Conservation (phyloP, 2,888 invertebrate species). For the Macrophya annulata region DNA sequence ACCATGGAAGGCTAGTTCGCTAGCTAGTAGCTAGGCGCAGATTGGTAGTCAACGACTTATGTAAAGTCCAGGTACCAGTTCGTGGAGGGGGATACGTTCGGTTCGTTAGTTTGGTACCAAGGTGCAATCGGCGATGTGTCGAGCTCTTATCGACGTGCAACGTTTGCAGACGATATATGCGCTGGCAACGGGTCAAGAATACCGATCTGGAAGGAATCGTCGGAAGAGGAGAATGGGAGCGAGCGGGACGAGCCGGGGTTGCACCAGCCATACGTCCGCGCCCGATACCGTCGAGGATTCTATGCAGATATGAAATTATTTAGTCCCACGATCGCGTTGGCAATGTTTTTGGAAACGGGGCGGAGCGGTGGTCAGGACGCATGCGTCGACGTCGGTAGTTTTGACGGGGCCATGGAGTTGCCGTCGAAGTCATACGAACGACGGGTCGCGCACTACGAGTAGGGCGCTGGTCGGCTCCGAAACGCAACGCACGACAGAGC, state of each 20-base stretch:
- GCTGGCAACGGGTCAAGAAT: constrained; percentile 48
- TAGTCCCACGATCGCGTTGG: constrained; percentile 47
- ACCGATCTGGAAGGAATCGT: constrained; percentile 46
- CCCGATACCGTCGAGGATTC: constrained; percentile 40
- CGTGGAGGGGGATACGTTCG: not conserved
- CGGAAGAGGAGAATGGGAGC: constrained; percentile 40
- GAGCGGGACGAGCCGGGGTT: constrained; percentile 2
- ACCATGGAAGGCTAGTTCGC: constrained; percentile 12
- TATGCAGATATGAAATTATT: constrained; percentile 55
- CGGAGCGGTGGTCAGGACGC: constrained; percentile 68
- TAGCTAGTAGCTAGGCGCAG: not conserved
- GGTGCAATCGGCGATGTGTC: not conserved
- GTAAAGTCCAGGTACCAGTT: not conserved
- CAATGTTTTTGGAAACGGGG: constrained; percentile 58
- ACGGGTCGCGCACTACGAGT: constrained; percentile 83
- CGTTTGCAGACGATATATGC: constrained; percentile 37
- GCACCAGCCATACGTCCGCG: not conserved
- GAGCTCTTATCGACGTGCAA: constrained; percentile 25
- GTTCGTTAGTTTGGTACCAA: not conserved
- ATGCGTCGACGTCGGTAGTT: constrained; percentile 72
- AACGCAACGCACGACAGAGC: constrained; percentile 71
- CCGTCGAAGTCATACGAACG: constrained; percentile 83
- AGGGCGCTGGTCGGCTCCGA: constrained; percentile 81
- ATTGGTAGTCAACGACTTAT: not conserved
- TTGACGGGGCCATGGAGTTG: constrained; percentile 77